phyloP scores from a whole-genome alignment of 2,888 invertebrate genomes.

The Thelaira solivaga region DNA sequence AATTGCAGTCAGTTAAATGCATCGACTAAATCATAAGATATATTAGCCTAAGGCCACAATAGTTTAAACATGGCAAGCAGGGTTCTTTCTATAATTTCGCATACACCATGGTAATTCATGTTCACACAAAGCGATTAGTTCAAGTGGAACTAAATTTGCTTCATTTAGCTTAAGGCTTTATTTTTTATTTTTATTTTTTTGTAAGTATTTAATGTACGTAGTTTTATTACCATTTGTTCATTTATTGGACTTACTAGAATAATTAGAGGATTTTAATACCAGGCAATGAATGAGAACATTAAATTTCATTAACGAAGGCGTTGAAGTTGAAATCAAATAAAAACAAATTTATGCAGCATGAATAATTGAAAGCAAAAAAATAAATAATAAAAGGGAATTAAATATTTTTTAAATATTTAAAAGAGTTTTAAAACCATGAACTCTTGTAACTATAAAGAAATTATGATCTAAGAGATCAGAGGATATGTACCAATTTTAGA shows the following conservation, averaged over 20 bases:
- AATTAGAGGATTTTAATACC: conserved; percentile 45
- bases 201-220: conserved; percentile 8
- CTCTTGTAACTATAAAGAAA: not conserved
- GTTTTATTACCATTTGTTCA: conserved; percentile 30
- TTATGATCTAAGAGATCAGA: too few relatives aligned
- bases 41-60: conserved; percentile 49
- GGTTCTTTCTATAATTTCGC: not conserved
- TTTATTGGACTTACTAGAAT: conserved; percentile 35
- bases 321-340: conserved; percentile 53
- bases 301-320: conserved; percentile 48
- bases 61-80: conserved; percentile 28
- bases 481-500: too few relatives aligned
- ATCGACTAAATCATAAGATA: conserved; percentile 46
- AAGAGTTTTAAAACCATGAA: not conserved
- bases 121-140: conserved; percentile 51
- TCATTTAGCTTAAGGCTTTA: conserved; percentile 46
- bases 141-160: conserved; percentile 53
- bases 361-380: too few relatives aligned
- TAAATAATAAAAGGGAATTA: not conserved
- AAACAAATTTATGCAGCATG: too few relatives aligned
- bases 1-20: conserved; percentile 33
- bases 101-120: not conserved
- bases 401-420: conserved; percentile 7
- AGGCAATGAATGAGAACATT: conserved; percentile 54
- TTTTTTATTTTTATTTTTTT: not conserved